These are phyloP conservation scores for Cettia cetti DNA, from an alignment of 2,113 vertebrate genomes.

Conservation along the genomic window DNA sequence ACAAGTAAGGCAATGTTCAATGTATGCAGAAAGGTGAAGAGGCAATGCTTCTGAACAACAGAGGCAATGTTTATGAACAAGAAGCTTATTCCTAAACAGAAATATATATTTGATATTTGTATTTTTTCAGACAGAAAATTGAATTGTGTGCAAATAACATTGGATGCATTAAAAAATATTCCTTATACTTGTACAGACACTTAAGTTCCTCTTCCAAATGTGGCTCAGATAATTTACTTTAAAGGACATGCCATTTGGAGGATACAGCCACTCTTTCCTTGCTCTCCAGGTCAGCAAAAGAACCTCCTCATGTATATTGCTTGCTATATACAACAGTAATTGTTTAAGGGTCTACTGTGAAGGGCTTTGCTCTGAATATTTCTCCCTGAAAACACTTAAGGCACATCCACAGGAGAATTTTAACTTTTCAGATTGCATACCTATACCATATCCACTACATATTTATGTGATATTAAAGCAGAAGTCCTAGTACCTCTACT, in stretches of 20 bases:
- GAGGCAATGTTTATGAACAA: background rate
- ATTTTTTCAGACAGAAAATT: background rate
- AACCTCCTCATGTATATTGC: background rate
- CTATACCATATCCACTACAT: background rate
- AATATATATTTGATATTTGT: background rate
- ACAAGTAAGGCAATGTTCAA: background rate
- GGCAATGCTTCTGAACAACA: background rate
- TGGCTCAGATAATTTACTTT: background rate
- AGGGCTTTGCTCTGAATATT: background rate
- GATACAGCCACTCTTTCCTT: background rate
- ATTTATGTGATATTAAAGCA: background rate
- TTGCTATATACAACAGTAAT: background rate
- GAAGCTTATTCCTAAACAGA: background rate
- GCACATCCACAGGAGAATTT: background rate
- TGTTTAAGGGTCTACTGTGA: background rate
- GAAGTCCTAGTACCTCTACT: background rate
- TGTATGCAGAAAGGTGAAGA: background rate
- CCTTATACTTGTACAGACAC: background rate
- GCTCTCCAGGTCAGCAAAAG: background rate
- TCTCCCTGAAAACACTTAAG: conserved; percentile 19
- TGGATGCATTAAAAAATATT: background rate
- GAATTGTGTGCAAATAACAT: background rate
- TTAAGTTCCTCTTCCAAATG: background rate
- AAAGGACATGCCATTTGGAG: background rate
- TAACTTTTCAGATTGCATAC: background rate